phyloP scores from a whole-genome alignment of 2,113 vertebrate species.

The Callionymus lyra region DNA sequence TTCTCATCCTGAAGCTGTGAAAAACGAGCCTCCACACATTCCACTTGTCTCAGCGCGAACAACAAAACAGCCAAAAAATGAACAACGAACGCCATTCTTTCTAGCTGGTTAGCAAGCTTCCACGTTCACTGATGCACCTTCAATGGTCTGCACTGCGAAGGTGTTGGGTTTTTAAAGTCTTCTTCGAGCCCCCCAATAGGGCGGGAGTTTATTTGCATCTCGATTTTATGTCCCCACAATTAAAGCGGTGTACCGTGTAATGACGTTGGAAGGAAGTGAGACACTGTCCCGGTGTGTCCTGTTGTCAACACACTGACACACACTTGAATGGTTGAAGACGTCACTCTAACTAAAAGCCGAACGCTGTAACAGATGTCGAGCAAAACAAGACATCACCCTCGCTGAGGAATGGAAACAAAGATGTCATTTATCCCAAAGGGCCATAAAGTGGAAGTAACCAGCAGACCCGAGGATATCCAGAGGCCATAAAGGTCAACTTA shows the following conservation, averaged over 20 bases:
- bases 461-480: constrained; percentile 6
- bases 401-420: constrained; percentile 26
- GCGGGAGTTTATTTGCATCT: constrained; percentile 11
- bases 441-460: constrained; percentile 23
- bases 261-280: constrained; percentile 20
- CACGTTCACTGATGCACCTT: background rate
- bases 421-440: constrained; percentile 21
- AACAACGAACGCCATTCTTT: no score
- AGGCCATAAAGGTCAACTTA: constrained; percentile 39
- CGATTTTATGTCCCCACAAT: constrained; percentile 16
- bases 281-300: background rate
- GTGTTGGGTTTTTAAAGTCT: constrained; percentile 25
- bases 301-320: background rate
- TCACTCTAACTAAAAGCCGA: no score
- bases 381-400: constrained; percentile 9
- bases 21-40: no score
- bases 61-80: no score
- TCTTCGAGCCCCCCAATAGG: constrained; percentile 2
- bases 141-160: background rate
- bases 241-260: constrained; percentile 13
- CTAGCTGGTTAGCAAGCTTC: no score
- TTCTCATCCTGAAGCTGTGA: no score
- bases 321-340: no score
- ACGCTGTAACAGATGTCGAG: no score
- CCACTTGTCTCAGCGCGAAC: no score